Percentiles rank a stretch among this genome's conserved stretches.
Evolutionary conservation across 2,888 invertebrate genomes (phyloP).

Genomic region (Enchytraeus crypticus): DNA sequence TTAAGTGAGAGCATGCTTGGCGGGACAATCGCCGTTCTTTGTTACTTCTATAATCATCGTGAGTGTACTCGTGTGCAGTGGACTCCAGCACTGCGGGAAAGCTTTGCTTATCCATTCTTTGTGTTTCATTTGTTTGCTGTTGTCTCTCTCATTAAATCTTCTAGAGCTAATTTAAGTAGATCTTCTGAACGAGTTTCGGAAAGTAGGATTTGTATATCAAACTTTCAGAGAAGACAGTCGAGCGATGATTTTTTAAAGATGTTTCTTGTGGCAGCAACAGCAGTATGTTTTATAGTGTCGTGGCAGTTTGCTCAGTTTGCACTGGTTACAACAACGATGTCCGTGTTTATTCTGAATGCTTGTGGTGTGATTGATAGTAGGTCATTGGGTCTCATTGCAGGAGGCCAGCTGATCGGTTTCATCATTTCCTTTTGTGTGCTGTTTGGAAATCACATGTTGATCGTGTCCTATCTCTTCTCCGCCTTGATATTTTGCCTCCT

Average conservation of each 20-base stretch:
- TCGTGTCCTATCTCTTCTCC: slow-evolving; percentile 48
- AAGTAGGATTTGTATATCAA: not conserved
- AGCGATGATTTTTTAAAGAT: not conserved
- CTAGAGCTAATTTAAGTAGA: not conserved
- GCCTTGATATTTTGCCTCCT: not conserved
- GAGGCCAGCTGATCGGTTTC: slow-evolving; percentile 52
- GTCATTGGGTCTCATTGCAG: slow-evolving; percentile 47
- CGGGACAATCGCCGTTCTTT: slow-evolving; percentile 62
- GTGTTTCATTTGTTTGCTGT: slow-evolving; percentile 66
- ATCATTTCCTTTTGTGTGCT: slow-evolving; percentile 49
- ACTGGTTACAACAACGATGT: slow-evolving; percentile 65
- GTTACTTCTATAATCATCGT: slow-evolving; percentile 72
- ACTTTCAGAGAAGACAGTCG: too few species aligned
- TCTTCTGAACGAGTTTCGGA: not conserved
- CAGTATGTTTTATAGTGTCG: slow-evolving; percentile 49
- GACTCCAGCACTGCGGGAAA: slow-evolving; percentile 76
- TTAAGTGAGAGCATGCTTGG: slow-evolving; percentile 63
- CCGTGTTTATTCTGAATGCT: slow-evolving; percentile 62
- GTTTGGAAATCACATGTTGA: slow-evolving; percentile 57
- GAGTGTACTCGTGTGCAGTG: slow-evolving; percentile 71
- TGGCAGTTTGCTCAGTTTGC: slow-evolving; percentile 72
- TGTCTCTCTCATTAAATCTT: slow-evolving; percentile 50
- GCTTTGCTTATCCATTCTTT: slow-evolving; percentile 72
- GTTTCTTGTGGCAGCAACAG: slow-evolving; percentile 38
- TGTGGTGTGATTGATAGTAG: slow-evolving; percentile 45